phyloP scores from a whole-genome alignment of 2,113 vertebrate species.

The Ptilorrhoa leucosticta region DNA sequence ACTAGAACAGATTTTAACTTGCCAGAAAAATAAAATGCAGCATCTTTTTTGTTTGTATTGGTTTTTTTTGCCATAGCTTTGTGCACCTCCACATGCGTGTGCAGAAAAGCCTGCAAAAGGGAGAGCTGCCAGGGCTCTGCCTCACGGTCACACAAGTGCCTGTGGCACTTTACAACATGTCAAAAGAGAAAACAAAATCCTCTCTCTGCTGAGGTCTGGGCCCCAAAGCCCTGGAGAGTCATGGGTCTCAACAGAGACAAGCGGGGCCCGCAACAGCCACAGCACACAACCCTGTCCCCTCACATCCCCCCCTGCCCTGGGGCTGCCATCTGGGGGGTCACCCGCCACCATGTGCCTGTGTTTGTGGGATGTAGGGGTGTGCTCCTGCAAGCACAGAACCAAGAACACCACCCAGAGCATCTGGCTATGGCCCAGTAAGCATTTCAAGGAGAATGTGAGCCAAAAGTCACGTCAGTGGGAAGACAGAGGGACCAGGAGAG shows the following conservation, averaged over 20 bases:
- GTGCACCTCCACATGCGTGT: neutral
- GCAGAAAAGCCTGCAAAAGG: neutral
- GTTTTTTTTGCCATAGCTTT: neutral
- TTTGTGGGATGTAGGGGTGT: accelerated
- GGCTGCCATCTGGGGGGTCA: neutral
- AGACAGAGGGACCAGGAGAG: neutral
- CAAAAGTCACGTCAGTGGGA: neutral
- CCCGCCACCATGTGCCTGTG: accelerated
- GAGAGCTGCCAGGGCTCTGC: neutral
- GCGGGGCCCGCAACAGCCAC: accelerated
- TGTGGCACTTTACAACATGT: neutral
- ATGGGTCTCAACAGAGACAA: accelerated
- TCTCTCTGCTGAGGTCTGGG: neutral
- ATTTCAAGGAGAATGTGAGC: neutral
- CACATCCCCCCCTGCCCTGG: accelerated
- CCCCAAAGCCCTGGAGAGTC: neutral
- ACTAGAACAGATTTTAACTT: neutral
- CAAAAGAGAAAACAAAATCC: neutral
- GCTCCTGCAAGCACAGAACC: neutral
- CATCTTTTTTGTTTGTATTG: neutral
- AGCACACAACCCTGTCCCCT: accelerated
- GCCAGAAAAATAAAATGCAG: neutral
- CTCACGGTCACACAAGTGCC: accelerated
- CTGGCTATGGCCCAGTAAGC: neutral
- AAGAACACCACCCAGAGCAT: neutral